Conservation (phyloP, 1,140 invertebrate species). For the Apis florea region DNA sequence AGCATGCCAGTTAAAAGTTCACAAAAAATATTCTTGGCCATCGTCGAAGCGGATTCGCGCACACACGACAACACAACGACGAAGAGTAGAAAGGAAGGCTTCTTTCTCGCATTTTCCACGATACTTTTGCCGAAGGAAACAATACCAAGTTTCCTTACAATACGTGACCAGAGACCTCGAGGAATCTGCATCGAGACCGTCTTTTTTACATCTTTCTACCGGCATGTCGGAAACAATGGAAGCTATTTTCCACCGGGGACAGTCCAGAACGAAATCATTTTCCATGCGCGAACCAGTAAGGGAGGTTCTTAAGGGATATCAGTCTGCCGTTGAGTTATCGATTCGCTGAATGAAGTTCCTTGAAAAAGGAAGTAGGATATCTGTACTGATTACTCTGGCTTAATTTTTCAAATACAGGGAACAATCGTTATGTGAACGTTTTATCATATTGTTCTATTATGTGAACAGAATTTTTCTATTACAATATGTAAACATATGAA, state of each 20-base stretch:
- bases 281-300: not conserved
- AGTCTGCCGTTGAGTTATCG: not conserved
- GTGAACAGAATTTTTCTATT: too few species aligned
- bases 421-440: too few species aligned
- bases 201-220: not conserved
- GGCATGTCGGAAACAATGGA: not conserved
- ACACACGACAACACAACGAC: not conserved
- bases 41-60: not conserved
- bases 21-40: not conserved
- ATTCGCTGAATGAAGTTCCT: not conserved
- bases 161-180: conserved; percentile 6
- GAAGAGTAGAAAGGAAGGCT: not conserved
- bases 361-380: not conserved
- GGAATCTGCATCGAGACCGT: conserved; percentile 19
- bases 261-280: not conserved
- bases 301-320: not conserved
- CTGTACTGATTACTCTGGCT: too few species aligned
- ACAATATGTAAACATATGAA: too few species aligned
- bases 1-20: conserved; percentile 4
- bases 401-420: too few species aligned
- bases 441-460: too few species aligned
- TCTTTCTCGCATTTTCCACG: conserved; percentile 25
- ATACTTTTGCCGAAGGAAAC: conserved; percentile 15
- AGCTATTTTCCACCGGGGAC: conserved; percentile 15
- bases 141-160: conserved; percentile 7